phyloP scores from a whole-genome alignment of 2,113 vertebrate genomes.

The Telmatochromis bifrenatus region DNA sequence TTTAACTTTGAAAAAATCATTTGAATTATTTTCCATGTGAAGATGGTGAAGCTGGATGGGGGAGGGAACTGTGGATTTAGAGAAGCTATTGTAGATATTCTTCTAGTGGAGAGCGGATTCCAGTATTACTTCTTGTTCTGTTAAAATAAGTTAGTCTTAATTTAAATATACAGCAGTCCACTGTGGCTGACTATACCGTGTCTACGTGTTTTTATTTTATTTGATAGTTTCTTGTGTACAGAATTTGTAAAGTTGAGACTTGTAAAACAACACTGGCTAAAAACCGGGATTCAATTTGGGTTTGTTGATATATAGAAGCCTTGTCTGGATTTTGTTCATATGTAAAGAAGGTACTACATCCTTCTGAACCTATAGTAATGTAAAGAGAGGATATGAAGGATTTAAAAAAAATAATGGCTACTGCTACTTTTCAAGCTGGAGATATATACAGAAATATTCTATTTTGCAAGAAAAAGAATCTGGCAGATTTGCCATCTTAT shows the following conservation, averaged over 20 bases:
- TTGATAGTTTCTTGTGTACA: constrained; percentile 77
- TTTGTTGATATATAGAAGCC: constrained; percentile 78
- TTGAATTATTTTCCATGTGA: constrained; percentile 41
- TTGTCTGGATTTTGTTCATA: constrained; percentile 85
- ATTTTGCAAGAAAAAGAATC: constrained; percentile 65
- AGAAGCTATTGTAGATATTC: constrained; percentile 91
- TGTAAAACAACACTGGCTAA: constrained; percentile 66
- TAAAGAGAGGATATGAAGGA: constrained; percentile 70
- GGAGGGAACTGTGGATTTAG: constrained; percentile 74
- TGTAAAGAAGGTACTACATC: constrained; percentile 60
- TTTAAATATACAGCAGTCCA: constrained; percentile 88
- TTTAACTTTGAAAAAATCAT: constrained; percentile 51
- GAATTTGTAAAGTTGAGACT: constrained; percentile 73
- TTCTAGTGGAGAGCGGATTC: constrained; percentile 87
- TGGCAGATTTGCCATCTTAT: constrained; percentile 60
- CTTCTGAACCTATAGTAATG: constrained; percentile 67
- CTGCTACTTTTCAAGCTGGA: constrained; percentile 72
- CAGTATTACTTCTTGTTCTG: constrained; percentile 92
- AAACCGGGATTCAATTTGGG: constrained; percentile 50
- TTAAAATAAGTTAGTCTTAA: constrained; percentile 91
- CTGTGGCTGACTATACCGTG: constrained; percentile 78
- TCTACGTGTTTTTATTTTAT: constrained; percentile 79
- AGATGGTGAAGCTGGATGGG: constrained; percentile 67
- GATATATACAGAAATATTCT: constrained; percentile 74
- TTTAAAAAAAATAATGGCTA: constrained; percentile 58